Evolutionary conservation across 2,888 invertebrate genomes (phyloP).

Genomic region (Willowsia nigromaculata): DNA sequence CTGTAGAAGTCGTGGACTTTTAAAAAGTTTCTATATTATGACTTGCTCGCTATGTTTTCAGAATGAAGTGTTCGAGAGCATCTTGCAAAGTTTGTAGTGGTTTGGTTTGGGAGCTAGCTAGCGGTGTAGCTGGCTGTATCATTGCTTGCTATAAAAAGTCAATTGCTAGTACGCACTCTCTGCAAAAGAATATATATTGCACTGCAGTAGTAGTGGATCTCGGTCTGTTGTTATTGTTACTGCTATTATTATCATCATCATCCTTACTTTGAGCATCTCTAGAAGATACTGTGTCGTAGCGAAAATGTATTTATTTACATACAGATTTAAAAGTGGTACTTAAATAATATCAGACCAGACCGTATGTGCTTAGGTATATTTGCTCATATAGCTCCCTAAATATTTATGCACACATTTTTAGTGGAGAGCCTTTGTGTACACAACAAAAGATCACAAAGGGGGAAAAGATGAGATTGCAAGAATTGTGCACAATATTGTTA

Average conservation of each 20-base stretch:
- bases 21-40: neutral
- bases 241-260: neutral
- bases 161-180: constrained; percentile 5
- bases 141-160: neutral
- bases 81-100: constrained; percentile 42
- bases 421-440: neutral
- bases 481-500: neutral
- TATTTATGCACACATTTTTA: neutral
- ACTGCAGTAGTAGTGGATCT: constrained; percentile 22
- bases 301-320: no score
- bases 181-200: neutral
- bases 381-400: neutral
- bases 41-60: constrained; percentile 4
- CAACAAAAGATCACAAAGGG: constrained; percentile 2
- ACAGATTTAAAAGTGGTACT: no score
- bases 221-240: neutral
- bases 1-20: neutral
- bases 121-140: neutral
- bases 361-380: neutral
- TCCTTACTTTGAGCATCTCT: neutral
- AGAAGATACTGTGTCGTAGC: neutral
- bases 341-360: no score
- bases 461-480: constrained; percentile 51
- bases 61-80: constrained; percentile 19
- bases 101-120: neutral